Conservation (phyloP, 1,140 invertebrate species). For the Tetramorium simillimum region DNA sequence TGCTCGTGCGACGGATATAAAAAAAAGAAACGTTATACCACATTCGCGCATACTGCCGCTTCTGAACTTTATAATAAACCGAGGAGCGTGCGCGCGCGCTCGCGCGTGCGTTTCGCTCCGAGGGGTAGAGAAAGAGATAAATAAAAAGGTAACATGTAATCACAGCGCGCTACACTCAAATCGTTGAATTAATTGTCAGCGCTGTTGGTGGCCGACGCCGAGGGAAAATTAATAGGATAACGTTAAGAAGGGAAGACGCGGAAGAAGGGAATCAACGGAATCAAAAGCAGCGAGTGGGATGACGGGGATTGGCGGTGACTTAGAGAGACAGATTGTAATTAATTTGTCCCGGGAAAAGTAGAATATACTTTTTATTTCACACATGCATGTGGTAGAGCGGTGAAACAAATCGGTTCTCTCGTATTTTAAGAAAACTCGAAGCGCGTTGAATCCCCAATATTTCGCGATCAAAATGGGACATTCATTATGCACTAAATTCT, state of each 20-base stretch:
- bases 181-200: conserved; percentile 52
- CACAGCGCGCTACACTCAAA: neutral
- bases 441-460: neutral
- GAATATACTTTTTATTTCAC: neutral
- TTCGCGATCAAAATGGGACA: neutral
- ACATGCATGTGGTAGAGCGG: neutral
- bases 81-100: neutral
- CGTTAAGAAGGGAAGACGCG: neutral
- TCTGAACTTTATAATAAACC: conserved; percentile 49
- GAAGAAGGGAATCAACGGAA: neutral
- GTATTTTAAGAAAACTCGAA: neutral
- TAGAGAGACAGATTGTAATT: neutral
- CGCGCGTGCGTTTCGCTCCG: neutral
- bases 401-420: neutral
- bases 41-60: conserved; percentile 26
- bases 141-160: conserved; percentile 43
- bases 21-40: conserved; percentile 23
- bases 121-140: conserved; percentile 3
- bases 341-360: neutral
- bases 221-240: conserved; percentile 20
- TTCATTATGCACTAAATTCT: neutral
- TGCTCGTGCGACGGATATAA: conserved; percentile 27
- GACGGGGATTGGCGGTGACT: neutral
- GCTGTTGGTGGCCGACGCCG: conserved; percentile 18
- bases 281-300: neutral